These are phyloP conservation scores for Nasonia oneida DNA, from an alignment of 2,888 invertebrate genomes.

Conservation along the genomic window DNA sequence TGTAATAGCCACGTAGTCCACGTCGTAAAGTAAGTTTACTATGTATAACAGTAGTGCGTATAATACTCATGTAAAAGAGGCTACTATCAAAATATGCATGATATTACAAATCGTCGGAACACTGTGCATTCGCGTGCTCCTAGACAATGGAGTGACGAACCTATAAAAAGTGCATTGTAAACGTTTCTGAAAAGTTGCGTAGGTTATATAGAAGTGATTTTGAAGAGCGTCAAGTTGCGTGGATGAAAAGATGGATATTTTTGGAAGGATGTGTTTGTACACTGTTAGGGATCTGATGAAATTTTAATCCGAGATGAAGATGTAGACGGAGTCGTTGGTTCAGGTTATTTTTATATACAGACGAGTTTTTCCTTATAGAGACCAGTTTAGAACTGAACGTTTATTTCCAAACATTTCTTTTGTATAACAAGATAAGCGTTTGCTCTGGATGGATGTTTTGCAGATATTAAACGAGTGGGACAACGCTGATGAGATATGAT, in stretches of 20 bases:
- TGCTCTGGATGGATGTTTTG: neutral
- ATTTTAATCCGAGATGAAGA: neutral
- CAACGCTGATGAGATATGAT: neutral
- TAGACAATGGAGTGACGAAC: neutral
- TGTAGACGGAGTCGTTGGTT: neutral
- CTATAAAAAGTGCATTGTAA: slow-evolving; percentile 45
- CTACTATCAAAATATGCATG: slow-evolving; percentile 50
- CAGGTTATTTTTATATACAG: slow-evolving; percentile 4
- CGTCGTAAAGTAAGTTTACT: neutral
- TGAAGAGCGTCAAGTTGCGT: neutral
- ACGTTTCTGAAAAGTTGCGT: slow-evolving; percentile 28
- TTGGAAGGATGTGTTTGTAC: slow-evolving; percentile 44
- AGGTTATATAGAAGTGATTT: neutral
- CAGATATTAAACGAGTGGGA: neutral
- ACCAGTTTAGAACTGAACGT: neutral
- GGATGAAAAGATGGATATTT: slow-evolving; percentile 41
- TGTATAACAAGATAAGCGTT: neutral
- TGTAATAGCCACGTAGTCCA: neutral
- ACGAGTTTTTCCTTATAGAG: neutral
- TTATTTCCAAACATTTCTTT: neutral
- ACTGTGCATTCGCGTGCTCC: slow-evolving; percentile 13
- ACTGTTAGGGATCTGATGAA: slow-evolving; percentile 21
- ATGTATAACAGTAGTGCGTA: neutral
- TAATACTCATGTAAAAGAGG: slow-evolving; percentile 23
- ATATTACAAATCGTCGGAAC: slow-evolving; percentile 37